phyloP scores from a whole-genome alignment of 2,113 vertebrate genomes.

The Hyla sarda region DNA sequence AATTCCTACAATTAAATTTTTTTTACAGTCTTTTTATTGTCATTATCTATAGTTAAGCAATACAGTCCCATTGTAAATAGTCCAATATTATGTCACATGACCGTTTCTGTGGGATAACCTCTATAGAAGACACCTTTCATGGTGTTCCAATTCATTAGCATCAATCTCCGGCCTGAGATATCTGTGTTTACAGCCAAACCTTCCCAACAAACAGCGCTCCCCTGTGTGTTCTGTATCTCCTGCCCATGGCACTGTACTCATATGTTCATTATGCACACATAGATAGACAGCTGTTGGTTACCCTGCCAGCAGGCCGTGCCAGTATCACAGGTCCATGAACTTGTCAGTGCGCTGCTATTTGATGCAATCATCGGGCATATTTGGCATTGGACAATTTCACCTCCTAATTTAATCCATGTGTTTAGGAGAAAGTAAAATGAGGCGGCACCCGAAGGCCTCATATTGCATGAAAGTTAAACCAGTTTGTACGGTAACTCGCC shows the following conservation, averaged over 20 bases:
- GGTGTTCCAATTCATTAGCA: constrained; percentile 39
- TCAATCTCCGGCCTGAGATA: constrained; percentile 16
- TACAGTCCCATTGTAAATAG: not conserved
- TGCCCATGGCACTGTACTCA: constrained; percentile 43
- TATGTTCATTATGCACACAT: constrained; percentile 55
- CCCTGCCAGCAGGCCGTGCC: constrained; percentile 33
- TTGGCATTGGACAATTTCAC: constrained; percentile 59
- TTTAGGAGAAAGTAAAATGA: constrained; percentile 39
- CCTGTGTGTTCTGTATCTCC: not conserved
- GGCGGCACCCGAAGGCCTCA: constrained; percentile 10
- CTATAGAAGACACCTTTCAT: constrained; percentile 15
- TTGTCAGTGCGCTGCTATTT: constrained; percentile 49
- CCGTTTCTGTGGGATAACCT: constrained; percentile 14
- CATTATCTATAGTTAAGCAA: not conserved
- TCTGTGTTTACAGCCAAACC: constrained; percentile 29
- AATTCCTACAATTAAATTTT: too few relatives aligned
- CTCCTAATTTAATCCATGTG: constrained; percentile 54
- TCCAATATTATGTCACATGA: not conserved
- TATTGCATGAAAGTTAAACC: constrained; percentile 43
- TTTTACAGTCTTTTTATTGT: too few relatives aligned
- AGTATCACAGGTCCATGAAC: constrained; percentile 46
- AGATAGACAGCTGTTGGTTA: constrained; percentile 57
- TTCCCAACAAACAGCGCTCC: not conserved
- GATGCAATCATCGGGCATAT: constrained; percentile 50
- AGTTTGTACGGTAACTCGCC: not conserved